phyloP scores from a whole-genome alignment of 2,113 vertebrate species.

The Gorsachius goisagi region DNA sequence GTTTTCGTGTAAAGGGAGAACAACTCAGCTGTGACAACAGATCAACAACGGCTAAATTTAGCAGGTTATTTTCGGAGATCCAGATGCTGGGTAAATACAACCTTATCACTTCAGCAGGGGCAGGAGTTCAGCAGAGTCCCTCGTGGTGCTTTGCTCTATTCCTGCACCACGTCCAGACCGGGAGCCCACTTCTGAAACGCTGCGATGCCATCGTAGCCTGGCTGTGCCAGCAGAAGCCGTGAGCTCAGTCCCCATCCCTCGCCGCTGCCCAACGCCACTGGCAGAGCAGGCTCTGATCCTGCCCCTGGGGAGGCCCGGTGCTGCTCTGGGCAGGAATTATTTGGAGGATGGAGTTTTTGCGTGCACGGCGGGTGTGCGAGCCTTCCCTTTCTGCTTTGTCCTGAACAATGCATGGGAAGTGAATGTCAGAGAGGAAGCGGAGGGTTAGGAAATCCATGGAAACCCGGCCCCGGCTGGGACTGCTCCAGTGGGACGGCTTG shows the following conservation, averaged over 20 bases:
- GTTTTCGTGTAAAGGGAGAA: background rate
- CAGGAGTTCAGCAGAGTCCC: constrained; percentile 29
- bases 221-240: background rate
- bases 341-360: background rate
- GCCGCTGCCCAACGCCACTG: background rate
- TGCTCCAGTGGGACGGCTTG: accelerated
- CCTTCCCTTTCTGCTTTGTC: background rate
- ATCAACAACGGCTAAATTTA: constrained; percentile 62
- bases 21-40: constrained; percentile 52
- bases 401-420: constrained; percentile 45
- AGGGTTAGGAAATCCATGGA: background rate
- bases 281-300: accelerated
- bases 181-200: background rate
- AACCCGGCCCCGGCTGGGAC: background rate
- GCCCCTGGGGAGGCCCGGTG: background rate
- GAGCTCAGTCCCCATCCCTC: background rate
- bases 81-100: constrained; percentile 60
- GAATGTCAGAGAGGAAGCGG: background rate
- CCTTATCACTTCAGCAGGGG: constrained; percentile 33
- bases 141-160: background rate
- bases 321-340: background rate
- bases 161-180: background rate
- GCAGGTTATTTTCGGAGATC: constrained; percentile 16
- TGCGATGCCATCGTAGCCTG: background rate
- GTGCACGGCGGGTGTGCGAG: background rate